Evolutionary conservation across 2,888 invertebrate species (phyloP), one percentile per base, ranked within the genome.

Genomic region (Callosobruchus maculatus): DNA sequence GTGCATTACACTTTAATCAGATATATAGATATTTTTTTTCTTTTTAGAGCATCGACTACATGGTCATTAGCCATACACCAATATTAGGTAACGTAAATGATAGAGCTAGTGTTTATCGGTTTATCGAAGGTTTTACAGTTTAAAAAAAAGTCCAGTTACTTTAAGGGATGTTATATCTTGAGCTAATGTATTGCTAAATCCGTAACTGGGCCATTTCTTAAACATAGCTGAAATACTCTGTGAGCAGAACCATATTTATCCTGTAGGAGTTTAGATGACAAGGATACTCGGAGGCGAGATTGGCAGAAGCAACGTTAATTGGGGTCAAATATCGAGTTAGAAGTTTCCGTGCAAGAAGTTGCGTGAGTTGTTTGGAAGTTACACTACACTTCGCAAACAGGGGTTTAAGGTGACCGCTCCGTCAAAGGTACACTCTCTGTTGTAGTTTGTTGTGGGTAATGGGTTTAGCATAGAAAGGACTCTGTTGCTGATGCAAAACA

Each of bases 241-340:
- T 49, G 49, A 49, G 13, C 49, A 1, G 49, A 49, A 49, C 49
- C 49, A 49, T 49, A 49, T 49, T 49, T 49, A 13, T 18, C 49
- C 13, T 13, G 49, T 18, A 1, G 3, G 18, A 49, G 49, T 49
- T 49, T 49, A 7, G 49, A 49, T 49, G 5, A 49, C 49, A 49
- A 13, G 49, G 49, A 18, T 18, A 18, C 1, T 49, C 1, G 49
- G 18, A 49, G 49, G 18, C 49, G 49, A 49, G 49, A 49, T 49
- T 49, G 49, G 68, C 68, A 20, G 68, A 21, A 68, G 21, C 68
- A 22, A 21, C 68, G 21, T 68, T 68, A 68, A 68, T 68, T 68
- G 22, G 22, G 68, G 21, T 68, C 68, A 68, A 68, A 68, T 68
- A 68, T 68, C 68, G 68, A 68, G 68, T 68, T 68, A 22, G 68